phyloP scores from a whole-genome alignment of 1,140 invertebrate genomes.

The Nephila pilipes region DNA sequence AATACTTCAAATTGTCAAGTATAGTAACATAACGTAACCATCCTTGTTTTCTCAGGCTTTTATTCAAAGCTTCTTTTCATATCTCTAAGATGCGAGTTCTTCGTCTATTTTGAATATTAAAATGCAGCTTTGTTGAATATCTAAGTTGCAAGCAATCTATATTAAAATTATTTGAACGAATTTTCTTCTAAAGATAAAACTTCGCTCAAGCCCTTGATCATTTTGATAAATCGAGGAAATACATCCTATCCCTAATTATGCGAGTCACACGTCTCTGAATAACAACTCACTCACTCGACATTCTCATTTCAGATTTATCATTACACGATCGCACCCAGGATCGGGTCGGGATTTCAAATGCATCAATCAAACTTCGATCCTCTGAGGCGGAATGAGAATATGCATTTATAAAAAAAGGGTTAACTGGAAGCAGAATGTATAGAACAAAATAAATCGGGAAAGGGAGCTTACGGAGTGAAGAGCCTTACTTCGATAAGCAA shows the following conservation, averaged over 20 bases:
- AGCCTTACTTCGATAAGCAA: constrained; percentile 57
- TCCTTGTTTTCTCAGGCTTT: too few species aligned
- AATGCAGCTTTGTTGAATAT: too few species aligned
- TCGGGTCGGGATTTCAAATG: constrained; percentile 53
- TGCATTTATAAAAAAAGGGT: constrained; percentile 6
- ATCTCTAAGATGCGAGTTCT: too few species aligned
- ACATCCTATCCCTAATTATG: constrained; percentile 1
- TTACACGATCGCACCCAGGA: constrained; percentile 17
- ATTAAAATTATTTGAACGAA: not conserved
- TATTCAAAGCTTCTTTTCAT: too few species aligned
- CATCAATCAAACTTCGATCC: constrained; percentile 68
- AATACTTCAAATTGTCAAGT: too few species aligned
- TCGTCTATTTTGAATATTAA: too few species aligned
- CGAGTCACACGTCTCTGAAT: not conserved
- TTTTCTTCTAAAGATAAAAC: not conserved
- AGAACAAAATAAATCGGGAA: constrained; percentile 49
- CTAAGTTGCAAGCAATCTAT: too few species aligned
- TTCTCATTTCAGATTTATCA: constrained; percentile 26
- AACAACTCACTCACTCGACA: not conserved
- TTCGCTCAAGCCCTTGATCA: not conserved
- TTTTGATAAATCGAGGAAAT: not conserved
- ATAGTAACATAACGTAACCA: too few species aligned
- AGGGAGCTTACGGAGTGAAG: constrained; percentile 22
- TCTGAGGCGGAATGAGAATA: not conserved
- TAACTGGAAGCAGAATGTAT: constrained; percentile 23